Base-by-base conservation (phyloP, 1,140 invertebrate genomes). In the Macrosteles quadrilineatus region DNA sequence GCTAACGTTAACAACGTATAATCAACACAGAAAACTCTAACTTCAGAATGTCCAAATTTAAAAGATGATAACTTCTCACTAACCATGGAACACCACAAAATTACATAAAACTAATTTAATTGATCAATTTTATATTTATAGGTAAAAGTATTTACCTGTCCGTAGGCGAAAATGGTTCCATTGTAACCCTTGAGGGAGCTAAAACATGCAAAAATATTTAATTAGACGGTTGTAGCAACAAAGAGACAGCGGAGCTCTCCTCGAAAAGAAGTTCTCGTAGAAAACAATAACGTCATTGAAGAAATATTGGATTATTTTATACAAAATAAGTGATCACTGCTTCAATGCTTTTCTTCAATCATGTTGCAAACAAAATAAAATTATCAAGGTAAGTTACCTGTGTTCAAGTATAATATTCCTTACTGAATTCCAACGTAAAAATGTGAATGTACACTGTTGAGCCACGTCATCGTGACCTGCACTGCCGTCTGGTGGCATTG, bases 161-260 rank as follows among this genome's bases (percentile, higher is more conserved):
- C 91, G 76, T 94, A 94, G 0, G 91, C 91, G 83, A 94, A 93
- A 70, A 94, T 91, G n/a, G 92, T 92, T 63, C 91, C 91, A 82
- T 93, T 93, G 81, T 90, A 92, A 1, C 91, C 91, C 75, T 84
- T 81, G 11, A 93, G 82, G 9, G 90, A 87, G 59, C 82, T 83
- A 68, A 32, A 79, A 79, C 36, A 68, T 72, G 72, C 67, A 67
- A 73, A 53, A 12, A 67, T 71, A 29, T 32, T 45, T 70, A 64
- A 71, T 62, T 72, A 69, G 17, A 72, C 74, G 36, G 67, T 64
- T 45, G 21, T n/a, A 64, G 17, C 2, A 62, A 64, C 17, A 11
- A 55, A 55, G 17, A 11, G 50, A 55, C 17, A 55, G 19, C 6
- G 23, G 6, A 9, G 17, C 6, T 19, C 19, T 19, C 19, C 4